A percentile compares a stretch with the other conserved stretches of the same genome.
Conservation (phyloP, 2,797 vertebrate species). For the Rallus crepitans region DNA sequence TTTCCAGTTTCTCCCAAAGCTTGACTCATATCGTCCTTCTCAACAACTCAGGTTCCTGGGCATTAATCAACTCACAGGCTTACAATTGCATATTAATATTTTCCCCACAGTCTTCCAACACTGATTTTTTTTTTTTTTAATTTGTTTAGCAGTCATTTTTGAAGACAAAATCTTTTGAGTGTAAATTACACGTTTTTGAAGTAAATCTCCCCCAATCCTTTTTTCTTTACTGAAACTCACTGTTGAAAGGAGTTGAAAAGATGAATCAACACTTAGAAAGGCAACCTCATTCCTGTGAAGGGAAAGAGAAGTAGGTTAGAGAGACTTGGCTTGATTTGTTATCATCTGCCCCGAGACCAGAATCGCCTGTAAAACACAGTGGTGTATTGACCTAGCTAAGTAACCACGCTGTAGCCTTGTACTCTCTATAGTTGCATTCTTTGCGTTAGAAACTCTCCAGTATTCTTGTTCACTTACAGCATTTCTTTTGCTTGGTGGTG, state of each 20-base stretch:
- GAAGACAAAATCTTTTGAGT: neutral
- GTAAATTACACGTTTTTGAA: neutral
- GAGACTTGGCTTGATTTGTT: neutral
- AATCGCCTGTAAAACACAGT: neutral
- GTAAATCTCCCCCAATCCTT: neutral
- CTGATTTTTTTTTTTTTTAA: neutral
- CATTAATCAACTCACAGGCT: neutral
- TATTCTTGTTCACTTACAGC: neutral
- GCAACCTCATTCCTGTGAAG: neutral
- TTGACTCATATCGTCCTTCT: conserved; percentile 36
- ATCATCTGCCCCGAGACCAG: neutral
- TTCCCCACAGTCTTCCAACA: neutral
- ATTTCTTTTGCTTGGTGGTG: neutral
- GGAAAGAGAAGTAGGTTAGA: neutral
- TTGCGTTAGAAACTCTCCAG: neutral
- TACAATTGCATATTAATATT: neutral
- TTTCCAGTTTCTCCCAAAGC: conserved; percentile 17
- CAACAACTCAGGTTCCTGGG: neutral
- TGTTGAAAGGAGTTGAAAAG: neutral
- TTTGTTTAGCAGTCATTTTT: neutral
- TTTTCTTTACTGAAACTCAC: neutral
- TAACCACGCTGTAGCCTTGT: neutral
- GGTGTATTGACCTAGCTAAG: neutral
- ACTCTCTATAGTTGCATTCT: neutral
- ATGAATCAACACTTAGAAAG: neutral